A percentile compares a stretch with the other conserved stretches of the same genome.
phyloP scores from a whole-genome alignment of 2,113 vertebrate species.

The Eulacestoma nigropectus region DNA sequence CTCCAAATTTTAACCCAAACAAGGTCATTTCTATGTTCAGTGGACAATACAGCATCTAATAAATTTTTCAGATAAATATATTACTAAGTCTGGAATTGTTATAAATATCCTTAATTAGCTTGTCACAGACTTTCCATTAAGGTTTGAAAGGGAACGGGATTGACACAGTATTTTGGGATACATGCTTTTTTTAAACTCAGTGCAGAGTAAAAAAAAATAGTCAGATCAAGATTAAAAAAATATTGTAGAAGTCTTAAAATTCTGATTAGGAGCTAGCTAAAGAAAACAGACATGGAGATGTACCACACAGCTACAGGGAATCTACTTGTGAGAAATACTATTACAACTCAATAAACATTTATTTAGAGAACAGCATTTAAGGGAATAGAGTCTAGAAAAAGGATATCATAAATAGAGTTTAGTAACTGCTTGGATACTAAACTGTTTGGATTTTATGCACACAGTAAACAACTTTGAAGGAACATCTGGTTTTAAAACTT shows the following conservation, averaged over 20 bases:
- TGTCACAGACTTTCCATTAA: background rate
- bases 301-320: background rate
- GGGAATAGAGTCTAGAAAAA: background rate
- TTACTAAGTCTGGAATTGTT: background rate
- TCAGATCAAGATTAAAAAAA: background rate
- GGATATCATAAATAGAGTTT: background rate
- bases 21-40: background rate
- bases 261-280: background rate
- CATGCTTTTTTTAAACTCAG: background rate
- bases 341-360: background rate
- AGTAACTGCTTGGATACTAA: background rate
- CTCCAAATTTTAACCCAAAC: background rate
- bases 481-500: background rate
- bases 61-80: background rate
- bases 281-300: background rate
- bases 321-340: background rate
- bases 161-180: background rate
- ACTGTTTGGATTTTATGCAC: background rate
- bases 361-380: background rate
- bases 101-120: conserved; percentile 27
- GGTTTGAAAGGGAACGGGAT: background rate
- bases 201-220: background rate
- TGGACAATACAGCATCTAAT: background rate
- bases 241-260: background rate
- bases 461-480: background rate